Base-by-base conservation (phyloP, 2,888 invertebrate species). In the Drosophila anceps region DNA sequence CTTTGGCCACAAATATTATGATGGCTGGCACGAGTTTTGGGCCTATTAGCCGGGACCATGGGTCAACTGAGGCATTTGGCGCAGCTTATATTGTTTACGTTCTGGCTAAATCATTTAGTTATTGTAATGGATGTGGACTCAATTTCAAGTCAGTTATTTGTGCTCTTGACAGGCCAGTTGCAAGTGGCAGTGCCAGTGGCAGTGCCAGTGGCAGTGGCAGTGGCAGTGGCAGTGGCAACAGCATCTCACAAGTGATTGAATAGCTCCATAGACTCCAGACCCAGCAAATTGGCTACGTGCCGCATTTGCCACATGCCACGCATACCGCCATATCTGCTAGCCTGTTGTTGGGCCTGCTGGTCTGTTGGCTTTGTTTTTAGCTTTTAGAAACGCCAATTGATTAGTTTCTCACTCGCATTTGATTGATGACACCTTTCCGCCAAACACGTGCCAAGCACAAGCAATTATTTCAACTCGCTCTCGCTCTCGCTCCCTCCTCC, bases 361-460 rank as follows among this genome's bases (percentile, higher is more conserved):
- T 1, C 37, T 33, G 33, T 43, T 68, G 46, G 35, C 37, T 54
- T 58, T 57, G 29, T 69, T 57, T 53, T 69, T 39, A 55, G 62
- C 59, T 61, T 35, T 41, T 18, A n/a, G 20, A 50, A 65, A 73
- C 76, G 66, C 63, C 78, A 75, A 79, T 75, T 78, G 78, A 78
- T 78, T 78, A 78, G 79, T 71, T 61, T 27, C 72, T 46, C 51
- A 50, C 60, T 58, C 50, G 60, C 71, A 58, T 55, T 75, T 78
- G 78, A 78, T 79, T 78, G 79, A 79, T 78, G 76, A 64, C 66
- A 66, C 53, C 67, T 44, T 44, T 18, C 46, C 54, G 58, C 31
- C 41, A 41, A 39, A 64, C 76, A 76, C 71, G 62, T 77, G 77
- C 48, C 59, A 57, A 6, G 48, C 48, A 13, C 57, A 43, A 35